Evolutionary conservation across 2,113 vertebrate genomes (phyloP).

Genomic region (Shinisaurus crocodilurus): DNA sequence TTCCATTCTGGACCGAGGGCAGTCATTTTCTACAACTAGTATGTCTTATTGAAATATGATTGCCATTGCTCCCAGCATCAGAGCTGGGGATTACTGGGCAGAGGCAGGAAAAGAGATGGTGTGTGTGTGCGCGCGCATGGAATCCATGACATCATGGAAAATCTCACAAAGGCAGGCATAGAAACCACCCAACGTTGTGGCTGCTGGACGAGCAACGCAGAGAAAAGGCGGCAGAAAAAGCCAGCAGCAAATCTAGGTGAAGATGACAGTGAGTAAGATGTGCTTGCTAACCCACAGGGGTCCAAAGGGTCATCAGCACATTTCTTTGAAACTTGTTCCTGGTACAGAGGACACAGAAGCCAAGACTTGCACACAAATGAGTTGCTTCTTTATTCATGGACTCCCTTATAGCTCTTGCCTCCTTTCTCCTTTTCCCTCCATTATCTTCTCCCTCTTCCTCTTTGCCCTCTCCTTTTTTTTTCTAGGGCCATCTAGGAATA

Average conservation of each 20-base stretch:
- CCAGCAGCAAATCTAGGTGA: background rate
- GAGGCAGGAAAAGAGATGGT: too few species aligned
- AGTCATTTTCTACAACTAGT: too few species aligned
- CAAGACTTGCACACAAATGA: background rate
- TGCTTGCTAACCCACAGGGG: background rate
- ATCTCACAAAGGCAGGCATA: slow-evolving; percentile 16
- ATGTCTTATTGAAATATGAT: background rate
- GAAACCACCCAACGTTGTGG: background rate
- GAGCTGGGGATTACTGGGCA: background rate
- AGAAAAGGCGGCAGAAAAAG: background rate
- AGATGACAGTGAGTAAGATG: background rate
- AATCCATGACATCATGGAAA: background rate
- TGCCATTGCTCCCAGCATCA: background rate
- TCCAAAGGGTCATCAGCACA: background rate
- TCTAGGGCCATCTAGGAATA: background rate
- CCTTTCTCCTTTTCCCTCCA: background rate
- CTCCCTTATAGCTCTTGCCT: background rate
- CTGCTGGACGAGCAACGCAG: background rate
- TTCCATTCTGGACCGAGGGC: too few species aligned
- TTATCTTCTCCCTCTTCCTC: background rate
- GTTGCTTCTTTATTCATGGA: background rate
- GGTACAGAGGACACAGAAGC: background rate
- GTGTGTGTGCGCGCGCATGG: background rate
- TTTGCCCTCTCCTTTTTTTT: background rate
- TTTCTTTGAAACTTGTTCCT: background rate